These are phyloP conservation scores for Arnoldichthys spilopterus DNA, from an alignment of 2,797 vertebrate species.

Conservation along the genomic window DNA sequence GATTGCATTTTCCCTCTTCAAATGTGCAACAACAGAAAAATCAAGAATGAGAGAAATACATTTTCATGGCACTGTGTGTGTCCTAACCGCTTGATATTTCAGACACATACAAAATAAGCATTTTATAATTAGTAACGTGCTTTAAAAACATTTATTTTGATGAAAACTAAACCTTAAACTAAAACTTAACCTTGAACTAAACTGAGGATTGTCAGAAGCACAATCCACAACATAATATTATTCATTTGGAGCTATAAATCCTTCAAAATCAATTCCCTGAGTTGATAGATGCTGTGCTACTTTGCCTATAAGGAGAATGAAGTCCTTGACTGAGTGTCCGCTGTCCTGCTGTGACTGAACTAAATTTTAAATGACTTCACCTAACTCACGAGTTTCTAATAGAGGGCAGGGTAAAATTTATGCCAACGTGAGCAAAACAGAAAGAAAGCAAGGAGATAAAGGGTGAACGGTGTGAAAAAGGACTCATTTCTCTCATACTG, in stretches of 20 bases:
- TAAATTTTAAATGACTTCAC: conserved; percentile 72
- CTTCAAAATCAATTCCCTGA: background rate
- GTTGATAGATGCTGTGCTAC: background rate
- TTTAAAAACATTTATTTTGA: too few relatives aligned
- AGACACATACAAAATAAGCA: too few relatives aligned
- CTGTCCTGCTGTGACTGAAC: conserved; percentile 6
- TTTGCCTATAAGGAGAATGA: conserved; percentile 7
- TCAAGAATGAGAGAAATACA: too few relatives aligned
- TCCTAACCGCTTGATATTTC: too few relatives aligned
- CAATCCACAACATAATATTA: background rate
- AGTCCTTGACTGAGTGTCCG: conserved; percentile 8
- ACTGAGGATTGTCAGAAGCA: too few relatives aligned
- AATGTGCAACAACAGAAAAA: too few relatives aligned
- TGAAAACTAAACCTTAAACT: too few relatives aligned
- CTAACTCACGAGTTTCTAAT: conserved; percentile 74
- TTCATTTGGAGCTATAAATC: background rate
- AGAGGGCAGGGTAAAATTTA: conserved; percentile 38
- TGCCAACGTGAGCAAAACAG: conserved; percentile 41
- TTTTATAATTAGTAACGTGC: too few relatives aligned
- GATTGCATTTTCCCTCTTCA: too few relatives aligned
- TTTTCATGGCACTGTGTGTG: too few relatives aligned
- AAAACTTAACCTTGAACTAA: background rate
- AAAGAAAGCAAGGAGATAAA: conserved; percentile 27
- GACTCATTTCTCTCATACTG: conserved; percentile 32
- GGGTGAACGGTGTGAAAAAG: conserved; percentile 15